Evolutionary conservation across 2,113 vertebrate genomes (phyloP).

Genomic region (Tenebrosternarchus preto): DNA sequence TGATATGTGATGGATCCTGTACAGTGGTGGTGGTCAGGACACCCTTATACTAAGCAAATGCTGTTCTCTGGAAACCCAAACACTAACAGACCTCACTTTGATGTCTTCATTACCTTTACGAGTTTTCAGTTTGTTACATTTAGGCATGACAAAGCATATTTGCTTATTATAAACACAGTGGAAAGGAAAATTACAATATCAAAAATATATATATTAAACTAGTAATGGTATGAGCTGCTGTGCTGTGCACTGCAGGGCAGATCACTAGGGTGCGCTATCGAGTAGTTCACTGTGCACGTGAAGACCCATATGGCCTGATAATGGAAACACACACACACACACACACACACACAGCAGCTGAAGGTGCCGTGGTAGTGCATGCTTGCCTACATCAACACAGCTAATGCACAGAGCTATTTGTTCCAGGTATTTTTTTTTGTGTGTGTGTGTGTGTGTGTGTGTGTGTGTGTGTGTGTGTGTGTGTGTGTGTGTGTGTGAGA

Average conservation of each 20-base stretch:
- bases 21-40: too few species aligned
- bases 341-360: background rate
- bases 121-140: too few species aligned
- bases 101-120: too few species aligned
- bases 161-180: too few species aligned
- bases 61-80: too few species aligned
- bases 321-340: background rate
- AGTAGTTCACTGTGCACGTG: background rate
- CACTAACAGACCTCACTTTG: too few species aligned
- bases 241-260: background rate
- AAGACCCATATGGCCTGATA: background rate
- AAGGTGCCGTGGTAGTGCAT: background rate
- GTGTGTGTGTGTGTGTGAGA: too few species aligned
- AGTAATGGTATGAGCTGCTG: background rate
- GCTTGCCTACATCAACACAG: slow-evolving; percentile 2
- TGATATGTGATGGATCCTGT: too few species aligned
- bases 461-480: background rate
- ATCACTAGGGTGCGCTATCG: background rate
- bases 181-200: too few species aligned
- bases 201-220: too few species aligned
- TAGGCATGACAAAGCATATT: too few species aligned
- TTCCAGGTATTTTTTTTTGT: background rate
- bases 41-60: too few species aligned
- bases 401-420: background rate
- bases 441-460: background rate